Conservation (phyloP, 2,113 vertebrate species). For the Cynocephalus volans region DNA sequence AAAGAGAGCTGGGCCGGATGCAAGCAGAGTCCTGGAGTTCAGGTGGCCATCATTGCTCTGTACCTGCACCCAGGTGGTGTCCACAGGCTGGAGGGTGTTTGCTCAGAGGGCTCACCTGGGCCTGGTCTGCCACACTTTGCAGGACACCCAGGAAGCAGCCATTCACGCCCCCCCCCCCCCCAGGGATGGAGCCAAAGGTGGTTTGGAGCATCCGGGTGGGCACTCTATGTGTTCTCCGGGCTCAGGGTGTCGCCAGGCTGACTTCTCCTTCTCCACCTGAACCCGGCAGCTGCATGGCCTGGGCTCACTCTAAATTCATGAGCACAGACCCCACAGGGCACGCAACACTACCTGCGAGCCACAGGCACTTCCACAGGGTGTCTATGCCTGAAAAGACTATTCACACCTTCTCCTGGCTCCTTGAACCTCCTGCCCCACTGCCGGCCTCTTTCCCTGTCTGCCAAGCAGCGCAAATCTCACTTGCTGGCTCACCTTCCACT, state of each 20-base stretch:
- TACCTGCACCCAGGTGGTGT: background rate
- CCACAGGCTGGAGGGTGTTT: background rate
- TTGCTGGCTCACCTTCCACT: rapidly evolving
- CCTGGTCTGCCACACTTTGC: background rate
- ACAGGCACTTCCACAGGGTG: rapidly evolving
- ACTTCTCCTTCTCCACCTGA: background rate
- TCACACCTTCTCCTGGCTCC: background rate
- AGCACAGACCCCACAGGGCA: background rate
- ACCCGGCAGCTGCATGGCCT: rapidly evolving
- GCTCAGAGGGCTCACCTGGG: background rate
- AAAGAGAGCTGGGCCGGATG: background rate
- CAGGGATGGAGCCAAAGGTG: background rate
- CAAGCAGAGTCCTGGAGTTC: background rate
- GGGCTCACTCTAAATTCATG: background rate
- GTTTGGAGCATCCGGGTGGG: no score
- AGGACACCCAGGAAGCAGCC: background rate
- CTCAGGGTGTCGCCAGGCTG: no score
- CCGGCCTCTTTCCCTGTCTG: background rate
- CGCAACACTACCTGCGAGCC: rapidly evolving
- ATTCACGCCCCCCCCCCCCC: rapidly evolving
- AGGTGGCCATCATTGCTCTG: rapidly evolving
- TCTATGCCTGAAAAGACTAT: rapidly evolving
- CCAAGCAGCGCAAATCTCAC: rapidly evolving
- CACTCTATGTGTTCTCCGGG: background rate
- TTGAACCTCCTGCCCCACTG: rapidly evolving